Conservation (phyloP, 2,797 vertebrate species). For the Sternarchorhynchus goeldii region DNA sequence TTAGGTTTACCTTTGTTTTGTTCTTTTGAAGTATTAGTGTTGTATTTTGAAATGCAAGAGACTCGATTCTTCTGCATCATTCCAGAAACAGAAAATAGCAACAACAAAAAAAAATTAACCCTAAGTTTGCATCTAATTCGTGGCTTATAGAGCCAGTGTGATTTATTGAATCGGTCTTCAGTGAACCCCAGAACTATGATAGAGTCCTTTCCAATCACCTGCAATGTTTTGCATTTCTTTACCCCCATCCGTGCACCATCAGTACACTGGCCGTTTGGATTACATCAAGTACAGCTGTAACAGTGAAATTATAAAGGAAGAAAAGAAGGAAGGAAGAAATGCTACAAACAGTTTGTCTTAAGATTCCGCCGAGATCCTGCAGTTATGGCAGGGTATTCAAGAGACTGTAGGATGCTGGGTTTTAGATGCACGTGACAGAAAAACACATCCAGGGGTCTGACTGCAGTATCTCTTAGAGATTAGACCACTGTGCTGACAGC, state of each 20-base stretch:
- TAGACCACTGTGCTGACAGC: slow-evolving; percentile 13
- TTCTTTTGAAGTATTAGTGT: too few relatives aligned
- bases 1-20: background rate
- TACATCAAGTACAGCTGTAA: background rate
- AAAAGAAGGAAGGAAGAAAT: slow-evolving; percentile 16
- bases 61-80: too few relatives aligned
- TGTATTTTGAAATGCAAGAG: too few relatives aligned
- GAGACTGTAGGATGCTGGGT: slow-evolving; percentile 51
- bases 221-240: background rate
- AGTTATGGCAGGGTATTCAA: slow-evolving; percentile 47
- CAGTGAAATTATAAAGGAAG: background rate
- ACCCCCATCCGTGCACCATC: background rate
- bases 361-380: slow-evolving; percentile 21
- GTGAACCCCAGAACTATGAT: background rate
- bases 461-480: background rate
- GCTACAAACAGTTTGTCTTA: background rate
- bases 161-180: slow-evolving; percentile 16
- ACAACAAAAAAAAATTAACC: too few relatives aligned
- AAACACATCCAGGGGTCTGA: slow-evolving; percentile 34
- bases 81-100: too few relatives aligned
- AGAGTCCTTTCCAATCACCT: background rate
- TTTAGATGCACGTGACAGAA: slow-evolving; percentile 62
- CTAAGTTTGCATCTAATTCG: too few relatives aligned
- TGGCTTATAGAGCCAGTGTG: background rate
- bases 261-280: background rate